phyloP scores from a whole-genome alignment of 2,113 vertebrate genomes.

The Tachysurus vachellii region DNA sequence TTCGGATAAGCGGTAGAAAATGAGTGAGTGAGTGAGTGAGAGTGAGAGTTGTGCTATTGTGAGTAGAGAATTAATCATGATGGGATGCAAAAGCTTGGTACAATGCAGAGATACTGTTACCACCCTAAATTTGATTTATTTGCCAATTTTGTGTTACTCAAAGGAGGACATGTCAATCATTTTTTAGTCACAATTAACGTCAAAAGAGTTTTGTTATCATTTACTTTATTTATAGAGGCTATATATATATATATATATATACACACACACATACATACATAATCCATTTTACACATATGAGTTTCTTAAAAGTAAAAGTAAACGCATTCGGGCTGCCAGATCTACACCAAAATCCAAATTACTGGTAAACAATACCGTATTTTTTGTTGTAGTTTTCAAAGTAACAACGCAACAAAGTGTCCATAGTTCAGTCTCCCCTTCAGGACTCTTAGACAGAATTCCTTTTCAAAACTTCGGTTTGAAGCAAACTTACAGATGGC shows the following conservation, averaged over 20 bases:
- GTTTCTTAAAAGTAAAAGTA: neutral
- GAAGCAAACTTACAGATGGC: neutral
- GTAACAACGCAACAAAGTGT: neutral
- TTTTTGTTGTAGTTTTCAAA: neutral
- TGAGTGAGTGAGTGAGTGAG: too few relatives aligned
- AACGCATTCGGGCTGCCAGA: neutral
- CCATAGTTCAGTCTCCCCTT: neutral
- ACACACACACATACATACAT: too few relatives aligned
- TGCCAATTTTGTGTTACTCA: neutral
- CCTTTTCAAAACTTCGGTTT: neutral
- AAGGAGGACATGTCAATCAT: too few relatives aligned
- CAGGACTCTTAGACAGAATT: neutral
- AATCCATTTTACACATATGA: neutral
- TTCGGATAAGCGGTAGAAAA: too few relatives aligned
- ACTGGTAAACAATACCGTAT: neutral
- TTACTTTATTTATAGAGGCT: neutral
- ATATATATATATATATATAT: too few relatives aligned
- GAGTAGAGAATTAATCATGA: neutral
- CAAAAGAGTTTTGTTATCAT: neutral
- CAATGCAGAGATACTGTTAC: neutral
- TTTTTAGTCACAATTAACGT: too few relatives aligned
- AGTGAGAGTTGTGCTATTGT: too few relatives aligned
- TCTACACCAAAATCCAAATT: neutral
- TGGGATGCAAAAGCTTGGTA: neutral
- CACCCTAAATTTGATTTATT: neutral